Percentiles rank a stretch among this genome's conserved stretches.
phyloP scores from a whole-genome alignment of 2,797 vertebrate genomes.

The Clamator glandarius region DNA sequence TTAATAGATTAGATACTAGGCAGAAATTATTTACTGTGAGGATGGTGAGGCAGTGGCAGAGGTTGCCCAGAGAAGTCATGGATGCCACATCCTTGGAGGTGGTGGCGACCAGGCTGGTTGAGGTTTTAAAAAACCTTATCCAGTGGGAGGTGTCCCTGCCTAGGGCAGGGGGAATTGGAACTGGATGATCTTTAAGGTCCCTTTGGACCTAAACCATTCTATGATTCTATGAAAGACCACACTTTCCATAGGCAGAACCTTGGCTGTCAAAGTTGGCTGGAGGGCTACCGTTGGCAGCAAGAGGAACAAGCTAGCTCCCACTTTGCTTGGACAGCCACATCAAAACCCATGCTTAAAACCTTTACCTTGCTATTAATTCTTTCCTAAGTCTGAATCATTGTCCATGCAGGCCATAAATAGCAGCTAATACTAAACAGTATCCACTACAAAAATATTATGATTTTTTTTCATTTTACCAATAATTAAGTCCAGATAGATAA shows the following conservation, averaged over 20 bases:
- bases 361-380: neutral
- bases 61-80: too few relatives aligned
- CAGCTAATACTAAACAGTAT: neutral
- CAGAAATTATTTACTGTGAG: too few relatives aligned
- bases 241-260: neutral
- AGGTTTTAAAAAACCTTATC: too few relatives aligned
- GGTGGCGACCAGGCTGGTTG: too few relatives aligned
- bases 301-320: neutral
- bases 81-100: too few relatives aligned
- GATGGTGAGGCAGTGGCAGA: too few relatives aligned
- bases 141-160: too few relatives aligned
- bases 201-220: too few relatives aligned
- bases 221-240: neutral
- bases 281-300: neutral
- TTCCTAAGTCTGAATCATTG: neutral
- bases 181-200: too few relatives aligned
- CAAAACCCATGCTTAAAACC: neutral
- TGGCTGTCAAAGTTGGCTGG: fast-evolving
- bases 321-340: neutral
- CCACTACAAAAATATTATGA: neutral
- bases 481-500: constrained; percentile 32
- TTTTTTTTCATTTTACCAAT: neutral
- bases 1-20: too few relatives aligned
- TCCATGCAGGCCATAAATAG: neutral
- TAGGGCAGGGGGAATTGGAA: too few relatives aligned